Percentiles rank a stretch among this genome's conserved stretches.
phyloP scores from a whole-genome alignment of 2,888 invertebrate genomes.

The Urechis unicinctus region DNA sequence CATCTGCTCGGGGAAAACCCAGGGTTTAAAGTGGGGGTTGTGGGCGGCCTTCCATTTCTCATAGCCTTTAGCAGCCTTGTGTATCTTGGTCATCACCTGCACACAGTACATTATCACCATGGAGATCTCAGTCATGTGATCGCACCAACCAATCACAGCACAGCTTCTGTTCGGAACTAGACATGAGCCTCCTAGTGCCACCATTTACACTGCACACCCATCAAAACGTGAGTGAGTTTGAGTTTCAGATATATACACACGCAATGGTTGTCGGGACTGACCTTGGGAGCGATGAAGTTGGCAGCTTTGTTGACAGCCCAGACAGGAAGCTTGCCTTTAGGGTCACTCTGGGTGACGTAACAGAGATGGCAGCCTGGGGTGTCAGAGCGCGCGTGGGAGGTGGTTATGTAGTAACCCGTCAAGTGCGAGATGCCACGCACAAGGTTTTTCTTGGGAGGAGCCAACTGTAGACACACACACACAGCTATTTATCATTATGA shows the following conservation, averaged over 20 bases:
- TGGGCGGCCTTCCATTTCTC: conserved; percentile 74
- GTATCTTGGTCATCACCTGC: conserved; percentile 57
- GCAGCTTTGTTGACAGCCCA: not conserved
- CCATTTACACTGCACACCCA: not conserved
- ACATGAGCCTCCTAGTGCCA: not conserved
- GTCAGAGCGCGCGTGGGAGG: not conserved
- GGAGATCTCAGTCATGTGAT: too few relatives aligned
- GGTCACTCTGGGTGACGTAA: conserved; percentile 85
- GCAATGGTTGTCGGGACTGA: conserved; percentile 37
- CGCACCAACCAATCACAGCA: too few relatives aligned
- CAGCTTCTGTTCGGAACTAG: too few relatives aligned
- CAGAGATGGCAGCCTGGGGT: conserved; percentile 64
- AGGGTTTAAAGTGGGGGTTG: conserved; percentile 73
- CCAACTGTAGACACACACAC: conserved; percentile 46
- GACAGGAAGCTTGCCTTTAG: conserved; percentile 62
- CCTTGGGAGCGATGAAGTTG: conserved; percentile 67
- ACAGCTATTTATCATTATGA: not conserved
- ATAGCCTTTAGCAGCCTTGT: conserved; percentile 74
- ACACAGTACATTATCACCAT: not conserved
- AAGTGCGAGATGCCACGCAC: conserved; percentile 63
- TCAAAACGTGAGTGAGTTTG: not conserved
- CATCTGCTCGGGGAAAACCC: conserved; percentile 82
- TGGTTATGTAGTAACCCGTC: conserved; percentile 61
- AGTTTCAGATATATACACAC: too few relatives aligned
- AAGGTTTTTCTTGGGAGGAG: conserved; percentile 75